These are phyloP conservation scores for Zosterops lateralis DNA, from an alignment of 2,113 vertebrate species.

Conservation along the genomic window DNA sequence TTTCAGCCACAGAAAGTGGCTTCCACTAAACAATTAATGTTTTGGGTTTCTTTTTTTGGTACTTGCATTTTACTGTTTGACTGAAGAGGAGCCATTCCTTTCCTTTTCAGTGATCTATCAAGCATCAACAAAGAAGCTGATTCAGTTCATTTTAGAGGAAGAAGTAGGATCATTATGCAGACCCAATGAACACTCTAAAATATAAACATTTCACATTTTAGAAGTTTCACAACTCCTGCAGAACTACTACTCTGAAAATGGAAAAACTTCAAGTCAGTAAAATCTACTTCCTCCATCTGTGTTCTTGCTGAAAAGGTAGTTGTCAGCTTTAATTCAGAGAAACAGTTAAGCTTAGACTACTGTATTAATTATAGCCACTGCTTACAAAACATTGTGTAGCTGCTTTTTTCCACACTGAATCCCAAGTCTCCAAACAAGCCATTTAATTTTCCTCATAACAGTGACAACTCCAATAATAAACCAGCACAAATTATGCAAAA, in stretches of 20 bases:
- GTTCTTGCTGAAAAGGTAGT: background rate
- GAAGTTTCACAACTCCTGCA: background rate
- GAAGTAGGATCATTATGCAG: background rate
- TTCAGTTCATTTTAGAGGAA: background rate
- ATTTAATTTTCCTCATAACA: slow-evolving; percentile 20
- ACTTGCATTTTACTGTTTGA: background rate
- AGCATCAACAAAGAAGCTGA: background rate
- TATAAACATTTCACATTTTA: background rate
- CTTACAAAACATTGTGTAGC: background rate
- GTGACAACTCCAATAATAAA: slow-evolving; percentile 40
- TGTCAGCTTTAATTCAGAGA: slow-evolving; percentile 21
- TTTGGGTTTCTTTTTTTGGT: background rate
- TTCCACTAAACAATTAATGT: background rate
- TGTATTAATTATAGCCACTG: slow-evolving; percentile 16
- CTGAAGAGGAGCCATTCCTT: background rate
- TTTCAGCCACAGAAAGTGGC: background rate
- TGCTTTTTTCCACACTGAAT: slow-evolving; percentile 12
- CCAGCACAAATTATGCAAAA: slow-evolving; percentile 18
- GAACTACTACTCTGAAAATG: background rate
- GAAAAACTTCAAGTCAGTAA: background rate
- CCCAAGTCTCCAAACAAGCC: slow-evolving; percentile 22
- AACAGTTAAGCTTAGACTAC: background rate
- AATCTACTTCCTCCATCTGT: background rate
- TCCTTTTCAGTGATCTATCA: background rate
- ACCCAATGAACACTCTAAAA: background rate